Conservation (phyloP, 1,140 invertebrate species). For the Pogonomyrmex barbatus region DNA sequence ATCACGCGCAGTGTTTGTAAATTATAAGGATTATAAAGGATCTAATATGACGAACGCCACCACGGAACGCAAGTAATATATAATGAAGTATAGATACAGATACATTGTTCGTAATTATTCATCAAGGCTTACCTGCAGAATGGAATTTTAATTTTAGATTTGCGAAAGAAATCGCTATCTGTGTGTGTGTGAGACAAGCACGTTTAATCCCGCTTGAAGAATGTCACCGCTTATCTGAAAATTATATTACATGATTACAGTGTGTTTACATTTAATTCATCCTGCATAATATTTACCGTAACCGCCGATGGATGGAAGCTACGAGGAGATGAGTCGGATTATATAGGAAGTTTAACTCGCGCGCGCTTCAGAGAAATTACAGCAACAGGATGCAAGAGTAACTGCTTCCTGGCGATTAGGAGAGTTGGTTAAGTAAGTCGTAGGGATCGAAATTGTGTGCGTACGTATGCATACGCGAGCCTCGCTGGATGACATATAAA, state of each 20-base stretch:
- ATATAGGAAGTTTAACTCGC: not conserved
- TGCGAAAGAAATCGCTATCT: not conserved
- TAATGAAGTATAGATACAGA: not conserved
- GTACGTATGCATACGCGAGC: not conserved
- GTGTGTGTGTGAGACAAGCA: not conserved
- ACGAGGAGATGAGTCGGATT: conserved; percentile 41
- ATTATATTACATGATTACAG: not conserved
- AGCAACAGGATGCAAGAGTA: conserved; percentile 44
- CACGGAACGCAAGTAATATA: not conserved
- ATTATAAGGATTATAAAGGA: conserved; percentile 38
- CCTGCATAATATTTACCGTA: conserved; percentile 25
- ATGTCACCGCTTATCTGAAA: not conserved
- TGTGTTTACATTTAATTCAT: conserved; percentile 28
- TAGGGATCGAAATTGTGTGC: conserved; percentile 8
- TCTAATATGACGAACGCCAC: not conserved
- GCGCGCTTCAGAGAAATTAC: conserved; percentile 41
- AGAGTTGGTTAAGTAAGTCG: conserved; percentile 34
- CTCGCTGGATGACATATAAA: conserved; percentile 8
- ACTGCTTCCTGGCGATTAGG: conserved; percentile 54
- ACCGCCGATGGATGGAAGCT: conserved; percentile 23
- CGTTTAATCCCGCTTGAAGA: not conserved
- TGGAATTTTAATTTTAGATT: not conserved
- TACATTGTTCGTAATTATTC: conserved; percentile 27
- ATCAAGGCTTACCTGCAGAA: not conserved
- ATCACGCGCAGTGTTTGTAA: conserved; percentile 18